Base-by-base conservation (phyloP, 2,888 invertebrate species). In the Zygogramma bicolorata region DNA sequence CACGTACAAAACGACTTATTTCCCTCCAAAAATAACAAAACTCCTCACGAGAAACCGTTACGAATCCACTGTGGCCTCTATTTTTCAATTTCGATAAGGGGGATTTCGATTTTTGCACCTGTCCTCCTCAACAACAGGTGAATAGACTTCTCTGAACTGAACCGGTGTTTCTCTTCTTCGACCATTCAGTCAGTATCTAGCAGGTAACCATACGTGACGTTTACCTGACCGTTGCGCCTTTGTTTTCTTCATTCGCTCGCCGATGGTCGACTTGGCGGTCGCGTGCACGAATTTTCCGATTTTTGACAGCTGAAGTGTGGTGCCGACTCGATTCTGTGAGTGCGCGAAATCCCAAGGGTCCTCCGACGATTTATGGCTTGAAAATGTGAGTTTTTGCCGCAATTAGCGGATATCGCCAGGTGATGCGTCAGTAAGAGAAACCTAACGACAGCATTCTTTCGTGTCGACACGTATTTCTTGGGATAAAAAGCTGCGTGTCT, bases 101-200 rank as follows among this genome's bases (percentile, higher is more conserved):
- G 65, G n/a, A n/a, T 71, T 68, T 60, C 69, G 29, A 38, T 59
- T 67, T 69, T 73, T 70, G 67, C 73, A 73, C 73, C 70, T 73
- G 70, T 70, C 63, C 65, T 49, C 58, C 57, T 57, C 66, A 57
- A 72, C 68, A 65, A 72, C 72, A 72, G 70, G 73, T 70, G 70
- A 73, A 69, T 63, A 67, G 40, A 70, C 70, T 67, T 65, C 70
- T 65, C 29, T 61, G 61, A 63, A 70, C 73, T 58, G 65, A 65
- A 53, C 53, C 25, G 53, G 53, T 25, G 27, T 46, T 62, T 62
- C 29, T 62, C 62, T 62, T 62, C 62, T 42, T 42, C 42, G 46
- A 42, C n/a, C 40, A 40, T 65, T 76, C 78, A 79, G 79, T 76
- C 78, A 79, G 79, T 79, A 73, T 73, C 61, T 73, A 74, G 69